Evolutionary conservation across 2,888 invertebrate genomes (phyloP).

Genomic region (Spodoptera exigua): DNA sequence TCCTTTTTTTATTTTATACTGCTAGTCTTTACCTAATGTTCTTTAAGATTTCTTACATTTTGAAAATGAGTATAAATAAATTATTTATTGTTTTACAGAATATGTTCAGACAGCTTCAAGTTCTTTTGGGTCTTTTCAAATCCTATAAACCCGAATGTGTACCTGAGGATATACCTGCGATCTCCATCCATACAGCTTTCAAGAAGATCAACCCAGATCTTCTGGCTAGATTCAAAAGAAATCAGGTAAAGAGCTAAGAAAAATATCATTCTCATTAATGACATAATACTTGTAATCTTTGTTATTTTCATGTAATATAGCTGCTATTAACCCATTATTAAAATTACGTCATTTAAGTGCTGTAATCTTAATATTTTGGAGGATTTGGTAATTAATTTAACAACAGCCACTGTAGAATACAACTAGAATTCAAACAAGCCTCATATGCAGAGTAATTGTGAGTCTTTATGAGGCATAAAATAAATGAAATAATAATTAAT

Average conservation of each 20-base stretch:
- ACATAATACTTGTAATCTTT: neutral
- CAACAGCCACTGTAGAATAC: no score
- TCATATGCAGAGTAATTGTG: no score
- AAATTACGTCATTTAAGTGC: no score
- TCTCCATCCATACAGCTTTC: slow-evolving; percentile 80
- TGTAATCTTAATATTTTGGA: no score
- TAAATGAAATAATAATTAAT: slow-evolving; percentile 7
- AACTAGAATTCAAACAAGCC: no score
- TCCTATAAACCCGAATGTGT: slow-evolving; percentile 86
- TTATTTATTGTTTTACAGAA: slow-evolving; percentile 68
- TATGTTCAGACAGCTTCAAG: slow-evolving; percentile 78
- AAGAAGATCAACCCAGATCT: slow-evolving; percentile 76
- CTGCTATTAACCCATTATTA: no score
- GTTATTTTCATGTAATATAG: no score
- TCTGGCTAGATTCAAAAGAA: slow-evolving; percentile 73
- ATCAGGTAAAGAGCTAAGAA: slow-evolving; percentile 68
- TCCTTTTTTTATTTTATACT: neutral
- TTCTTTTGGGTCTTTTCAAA: slow-evolving; percentile 82
- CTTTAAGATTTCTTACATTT: no score
- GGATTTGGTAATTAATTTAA: no score
- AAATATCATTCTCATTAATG: neutral
- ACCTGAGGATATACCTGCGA: slow-evolving; percentile 82
- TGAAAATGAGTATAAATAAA: no score
- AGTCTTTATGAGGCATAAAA: no score
- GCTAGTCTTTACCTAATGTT: neutral